Percentiles rank a stretch among this genome's conserved stretches.
phyloP scores from a whole-genome alignment of 2,113 vertebrate species.

The Pollimyrus isidori region DNA sequence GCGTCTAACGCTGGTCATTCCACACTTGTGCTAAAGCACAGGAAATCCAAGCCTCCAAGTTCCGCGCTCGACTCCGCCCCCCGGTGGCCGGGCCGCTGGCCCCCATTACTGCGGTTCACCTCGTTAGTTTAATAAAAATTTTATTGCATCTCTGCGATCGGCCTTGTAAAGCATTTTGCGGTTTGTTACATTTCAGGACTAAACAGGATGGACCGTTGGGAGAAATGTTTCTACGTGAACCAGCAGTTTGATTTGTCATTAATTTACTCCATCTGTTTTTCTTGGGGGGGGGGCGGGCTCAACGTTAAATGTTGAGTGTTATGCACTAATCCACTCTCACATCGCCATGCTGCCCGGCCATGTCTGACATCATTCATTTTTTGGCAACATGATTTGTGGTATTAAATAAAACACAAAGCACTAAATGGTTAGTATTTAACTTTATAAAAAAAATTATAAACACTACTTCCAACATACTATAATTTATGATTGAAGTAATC shows the following conservation, averaged over 20 bases:
- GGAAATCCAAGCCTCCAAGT: not conserved
- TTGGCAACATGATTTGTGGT: not conserved
- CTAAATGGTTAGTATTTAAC: not conserved
- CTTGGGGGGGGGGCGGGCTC: not conserved
- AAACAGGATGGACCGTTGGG: not conserved
- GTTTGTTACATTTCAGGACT: not conserved
- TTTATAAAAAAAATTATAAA: not conserved
- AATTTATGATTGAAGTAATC: slow-evolving; percentile 2
- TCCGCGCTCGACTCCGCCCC: not conserved
- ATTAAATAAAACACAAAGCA: not conserved
- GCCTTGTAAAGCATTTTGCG: not conserved
- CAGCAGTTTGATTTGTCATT: not conserved
- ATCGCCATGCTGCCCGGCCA: not conserved
- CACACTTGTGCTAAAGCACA: slow-evolving; percentile 11
- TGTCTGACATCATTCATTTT: not conserved
- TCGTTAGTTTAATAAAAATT: slow-evolving; percentile 7
- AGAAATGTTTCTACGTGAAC: not conserved
- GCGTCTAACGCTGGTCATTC: slow-evolving; percentile 32
- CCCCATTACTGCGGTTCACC: not conserved
- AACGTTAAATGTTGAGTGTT: not conserved
- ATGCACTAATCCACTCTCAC: not conserved
- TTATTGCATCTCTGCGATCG: not conserved
- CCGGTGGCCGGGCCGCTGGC: not conserved
- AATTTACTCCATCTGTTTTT: not conserved
- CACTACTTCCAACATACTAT: not conserved